phyloP scores from a whole-genome alignment of 2,888 invertebrate genomes.

The Stenurella melanura region DNA sequence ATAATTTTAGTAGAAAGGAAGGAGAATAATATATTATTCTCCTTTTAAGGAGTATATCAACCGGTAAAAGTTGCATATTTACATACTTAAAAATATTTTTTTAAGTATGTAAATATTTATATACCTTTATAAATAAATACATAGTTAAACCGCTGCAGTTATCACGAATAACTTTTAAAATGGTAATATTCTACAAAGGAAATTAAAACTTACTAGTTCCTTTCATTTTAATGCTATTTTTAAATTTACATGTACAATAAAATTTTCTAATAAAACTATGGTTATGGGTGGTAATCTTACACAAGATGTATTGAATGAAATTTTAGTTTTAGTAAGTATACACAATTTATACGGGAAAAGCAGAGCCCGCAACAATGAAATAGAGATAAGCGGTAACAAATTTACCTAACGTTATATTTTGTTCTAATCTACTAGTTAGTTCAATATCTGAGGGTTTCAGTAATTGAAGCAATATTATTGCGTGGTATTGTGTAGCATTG shows the following conservation, averaged over 20 bases:
- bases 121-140: too few species aligned
- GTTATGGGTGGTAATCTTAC: not conserved
- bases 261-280: not conserved
- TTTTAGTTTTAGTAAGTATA: not conserved
- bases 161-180: not conserved
- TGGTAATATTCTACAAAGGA: not conserved
- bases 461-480: slow-evolving; percentile 2
- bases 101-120: too few species aligned
- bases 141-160: not conserved
- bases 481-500: not conserved
- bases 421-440: slow-evolving; percentile 5
- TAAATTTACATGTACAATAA: not conserved
- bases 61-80: too few species aligned
- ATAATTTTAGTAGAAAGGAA: too few species aligned
- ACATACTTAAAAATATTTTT: too few species aligned
- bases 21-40: too few species aligned
- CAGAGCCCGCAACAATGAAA: not conserved
- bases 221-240: not conserved
- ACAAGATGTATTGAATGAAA: not conserved
- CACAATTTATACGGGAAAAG: not conserved
- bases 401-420: slow-evolving; percentile 3
- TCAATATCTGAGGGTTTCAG: slow-evolving; percentile 3
- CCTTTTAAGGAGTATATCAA: too few species aligned
- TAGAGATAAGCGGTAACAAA: not conserved
- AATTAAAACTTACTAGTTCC: not conserved